Percentiles rank a stretch among this genome's conserved stretches.
Evolutionary conservation across 2,888 invertebrate species (phyloP).

Genomic region (Agrotis puta): DNA sequence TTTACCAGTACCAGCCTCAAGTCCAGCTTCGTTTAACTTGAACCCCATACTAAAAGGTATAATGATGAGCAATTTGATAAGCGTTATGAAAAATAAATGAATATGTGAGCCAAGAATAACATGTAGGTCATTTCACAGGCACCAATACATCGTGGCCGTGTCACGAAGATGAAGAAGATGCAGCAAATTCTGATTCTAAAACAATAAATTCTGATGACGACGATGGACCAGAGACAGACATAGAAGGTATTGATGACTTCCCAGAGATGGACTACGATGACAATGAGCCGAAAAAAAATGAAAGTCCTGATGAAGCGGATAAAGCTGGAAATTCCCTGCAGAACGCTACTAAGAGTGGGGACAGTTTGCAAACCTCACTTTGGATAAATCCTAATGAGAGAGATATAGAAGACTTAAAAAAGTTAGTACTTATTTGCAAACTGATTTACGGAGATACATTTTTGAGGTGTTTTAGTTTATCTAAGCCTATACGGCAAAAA

Average conservation of each 20-base stretch:
- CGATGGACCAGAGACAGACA: conserved; percentile 80
- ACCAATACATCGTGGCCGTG: conserved; percentile 87
- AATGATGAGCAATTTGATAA: not conserved
- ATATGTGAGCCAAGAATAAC: conserved; percentile 28
- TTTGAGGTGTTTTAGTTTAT: not conserved
- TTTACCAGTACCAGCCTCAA: conserved; percentile 90
- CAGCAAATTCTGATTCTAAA: conserved; percentile 85
- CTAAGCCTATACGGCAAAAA: no score
- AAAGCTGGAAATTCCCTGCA: conserved; percentile 65
- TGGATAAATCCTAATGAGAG: conserved; percentile 89
- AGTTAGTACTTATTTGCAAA: conserved; percentile 71
- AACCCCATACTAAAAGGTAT: conserved; percentile 87
- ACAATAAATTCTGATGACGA: conserved; percentile 86
- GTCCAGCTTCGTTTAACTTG: conserved; percentile 88
- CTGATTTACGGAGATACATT: not conserved
- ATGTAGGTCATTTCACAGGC: conserved; percentile 65
- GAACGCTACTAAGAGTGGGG: conserved; percentile 74
- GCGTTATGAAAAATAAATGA: not conserved
- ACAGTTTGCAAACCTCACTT: conserved; percentile 82
- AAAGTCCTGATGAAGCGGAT: conserved; percentile 74
- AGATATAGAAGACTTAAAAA: conserved; percentile 90
- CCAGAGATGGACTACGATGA: conserved; percentile 84
- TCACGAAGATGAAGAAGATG: conserved; percentile 87
- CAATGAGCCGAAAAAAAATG: conserved; percentile 78
- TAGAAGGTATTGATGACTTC: conserved; percentile 82